Evolutionary conservation across 2,113 vertebrate genomes (phyloP).

Genomic region (Vidua macroura): DNA sequence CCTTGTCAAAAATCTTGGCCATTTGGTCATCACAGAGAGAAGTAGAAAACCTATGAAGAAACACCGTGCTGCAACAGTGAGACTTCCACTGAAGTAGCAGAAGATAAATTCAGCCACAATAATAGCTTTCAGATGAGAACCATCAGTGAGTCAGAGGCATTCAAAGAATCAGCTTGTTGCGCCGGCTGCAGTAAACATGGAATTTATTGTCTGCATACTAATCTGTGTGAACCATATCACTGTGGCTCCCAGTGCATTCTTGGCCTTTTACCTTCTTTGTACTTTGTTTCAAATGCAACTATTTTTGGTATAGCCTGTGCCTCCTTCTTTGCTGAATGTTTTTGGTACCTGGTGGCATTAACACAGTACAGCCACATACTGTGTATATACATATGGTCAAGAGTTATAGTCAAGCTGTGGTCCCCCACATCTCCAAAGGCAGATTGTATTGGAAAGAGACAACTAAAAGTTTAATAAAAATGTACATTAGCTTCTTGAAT

Average conservation of each 20-base stretch:
- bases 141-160: background rate
- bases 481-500: background rate
- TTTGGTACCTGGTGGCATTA: background rate
- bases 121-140: background rate
- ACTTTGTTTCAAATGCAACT: background rate
- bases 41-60: background rate
- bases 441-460: background rate
- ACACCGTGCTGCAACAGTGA: background rate
- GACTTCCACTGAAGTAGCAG: background rate
- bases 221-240: background rate
- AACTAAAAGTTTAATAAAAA: background rate
- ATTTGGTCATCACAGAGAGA: background rate
- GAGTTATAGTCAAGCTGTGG: background rate
- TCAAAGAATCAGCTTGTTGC: background rate
- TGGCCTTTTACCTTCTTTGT: background rate
- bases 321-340: background rate
- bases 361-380: background rate
- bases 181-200: background rate
- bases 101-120: background rate
- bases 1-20: background rate
- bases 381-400: background rate
- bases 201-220: conserved; percentile 10
- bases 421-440: background rate
- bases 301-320: background rate
- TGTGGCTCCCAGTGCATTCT: background rate